A percentile compares a stretch with the other conserved stretches of the same genome.
These are phyloP conservation scores for Onychostoma macrolepis DNA, from an alignment of 2,113 vertebrate species.

Conservation along the genomic window DNA sequence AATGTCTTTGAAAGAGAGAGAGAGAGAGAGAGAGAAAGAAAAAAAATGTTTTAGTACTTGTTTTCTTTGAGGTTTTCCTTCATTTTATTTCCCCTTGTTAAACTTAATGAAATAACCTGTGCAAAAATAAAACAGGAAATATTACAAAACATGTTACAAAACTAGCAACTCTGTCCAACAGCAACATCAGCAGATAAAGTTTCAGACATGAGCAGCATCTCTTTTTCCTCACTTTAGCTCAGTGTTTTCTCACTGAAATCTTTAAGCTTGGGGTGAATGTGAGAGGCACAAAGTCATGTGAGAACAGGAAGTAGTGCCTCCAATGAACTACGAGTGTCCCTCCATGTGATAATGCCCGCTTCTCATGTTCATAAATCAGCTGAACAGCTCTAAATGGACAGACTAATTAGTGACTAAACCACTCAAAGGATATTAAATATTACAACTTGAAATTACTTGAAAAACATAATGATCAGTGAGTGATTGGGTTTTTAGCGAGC, in stretches of 20 bases:
- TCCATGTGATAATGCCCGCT: background rate
- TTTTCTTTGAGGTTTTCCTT: too few species aligned
- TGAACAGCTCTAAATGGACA: too few species aligned
- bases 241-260: background rate
- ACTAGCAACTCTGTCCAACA: background rate
- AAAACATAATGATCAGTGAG: background rate
- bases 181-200: background rate
- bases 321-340: background rate
- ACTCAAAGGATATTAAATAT: background rate
- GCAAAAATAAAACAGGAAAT: background rate
- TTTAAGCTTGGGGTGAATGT: background rate
- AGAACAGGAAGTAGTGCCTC: background rate
- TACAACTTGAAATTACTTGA: background rate
- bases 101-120: background rate
- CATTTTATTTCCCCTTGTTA: too few species aligned
- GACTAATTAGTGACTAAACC: background rate
- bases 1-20: too few species aligned
- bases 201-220: background rate
- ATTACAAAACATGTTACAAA: background rate
- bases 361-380: too few species aligned
- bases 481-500: background rate
- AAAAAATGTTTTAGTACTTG: too few species aligned
- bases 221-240: background rate
- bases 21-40: too few species aligned
- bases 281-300: background rate